phyloP scores from a whole-genome alignment of 2,113 vertebrate genomes.

The Brachyistius frenatus region DNA sequence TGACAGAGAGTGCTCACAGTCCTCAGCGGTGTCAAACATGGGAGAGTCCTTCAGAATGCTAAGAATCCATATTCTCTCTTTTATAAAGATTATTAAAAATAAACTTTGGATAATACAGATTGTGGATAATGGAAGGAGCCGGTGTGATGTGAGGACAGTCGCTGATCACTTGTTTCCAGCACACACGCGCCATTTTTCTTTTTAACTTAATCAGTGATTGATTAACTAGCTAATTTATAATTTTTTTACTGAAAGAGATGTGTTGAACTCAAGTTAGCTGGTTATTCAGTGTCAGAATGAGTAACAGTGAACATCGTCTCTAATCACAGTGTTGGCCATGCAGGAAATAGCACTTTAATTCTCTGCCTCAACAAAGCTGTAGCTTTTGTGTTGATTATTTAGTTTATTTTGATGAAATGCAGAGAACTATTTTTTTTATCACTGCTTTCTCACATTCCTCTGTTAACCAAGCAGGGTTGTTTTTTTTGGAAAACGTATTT shows the following conservation, averaged over 20 bases:
- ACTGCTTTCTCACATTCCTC: slow-evolving; percentile 48
- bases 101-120: background rate
- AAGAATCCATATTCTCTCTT: slow-evolving; percentile 43
- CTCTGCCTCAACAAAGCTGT: slow-evolving; percentile 39
- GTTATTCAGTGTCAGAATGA: slow-evolving; percentile 59
- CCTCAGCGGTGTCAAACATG: slow-evolving; percentile 56
- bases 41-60: slow-evolving; percentile 58
- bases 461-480: slow-evolving; percentile 45
- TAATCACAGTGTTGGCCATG: slow-evolving; percentile 23
- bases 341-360: slow-evolving; percentile 57
- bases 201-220: slow-evolving; percentile 51
- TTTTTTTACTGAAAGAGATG: slow-evolving; percentile 22
- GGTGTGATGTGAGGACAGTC: background rate
- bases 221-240: slow-evolving; percentile 56
- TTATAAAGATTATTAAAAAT: background rate
- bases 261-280: slow-evolving; percentile 48
- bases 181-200: background rate
- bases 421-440: slow-evolving; percentile 37
- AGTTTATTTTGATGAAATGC: slow-evolving; percentile 66
- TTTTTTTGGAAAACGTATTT: slow-evolving; percentile 31
- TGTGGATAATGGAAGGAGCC: background rate
- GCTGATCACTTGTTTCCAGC: slow-evolving; percentile 3
- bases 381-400: slow-evolving; percentile 59
- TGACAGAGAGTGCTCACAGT: slow-evolving; percentile 72
- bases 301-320: slow-evolving; percentile 29